Conservation (phyloP, 2,797 vertebrate species). For the Peromyscus eremicus region DNA sequence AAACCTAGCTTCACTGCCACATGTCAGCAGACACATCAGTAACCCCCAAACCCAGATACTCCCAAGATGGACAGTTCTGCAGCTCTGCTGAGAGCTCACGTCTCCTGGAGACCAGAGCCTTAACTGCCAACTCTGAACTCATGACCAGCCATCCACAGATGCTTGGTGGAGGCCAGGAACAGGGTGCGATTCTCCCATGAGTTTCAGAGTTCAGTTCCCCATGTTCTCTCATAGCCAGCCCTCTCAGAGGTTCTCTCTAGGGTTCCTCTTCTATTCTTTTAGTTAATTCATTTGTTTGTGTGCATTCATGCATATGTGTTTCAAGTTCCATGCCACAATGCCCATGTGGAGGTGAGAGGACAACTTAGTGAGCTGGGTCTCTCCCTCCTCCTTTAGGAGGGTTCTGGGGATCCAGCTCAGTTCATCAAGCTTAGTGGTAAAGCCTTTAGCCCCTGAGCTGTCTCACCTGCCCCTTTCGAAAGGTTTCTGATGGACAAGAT, state of each 20-base stretch:
- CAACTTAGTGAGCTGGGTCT: not conserved
- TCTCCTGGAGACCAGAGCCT: not conserved
- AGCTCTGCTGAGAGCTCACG: not conserved
- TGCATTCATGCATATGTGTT: too few species aligned
- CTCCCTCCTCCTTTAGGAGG: not conserved
- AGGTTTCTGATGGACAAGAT: not conserved
- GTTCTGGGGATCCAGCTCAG: not conserved
- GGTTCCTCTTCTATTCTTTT: constrained; percentile 11
- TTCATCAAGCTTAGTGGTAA: not conserved
- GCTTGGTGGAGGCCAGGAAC: not conserved
- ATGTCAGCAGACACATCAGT: not conserved
- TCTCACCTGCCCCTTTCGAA: not conserved
- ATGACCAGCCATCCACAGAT: not conserved
- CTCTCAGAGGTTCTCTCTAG: fast-evolving
- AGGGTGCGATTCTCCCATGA: not conserved
- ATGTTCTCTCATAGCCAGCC: not conserved
- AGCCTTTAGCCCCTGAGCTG: not conserved
- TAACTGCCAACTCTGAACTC: not conserved
- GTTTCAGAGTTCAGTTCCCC: not conserved
- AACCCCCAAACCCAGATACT: constrained; percentile 11
- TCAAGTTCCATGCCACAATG: not conserved
- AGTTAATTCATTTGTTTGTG: not conserved
- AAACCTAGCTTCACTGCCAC: not conserved
- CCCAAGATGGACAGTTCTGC: not conserved
- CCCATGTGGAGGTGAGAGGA: not conserved